Percentiles rank a stretch among this genome's conserved stretches.
phyloP scores from a whole-genome alignment of 2,888 invertebrate genomes.

The Phengaris alcon region DNA sequence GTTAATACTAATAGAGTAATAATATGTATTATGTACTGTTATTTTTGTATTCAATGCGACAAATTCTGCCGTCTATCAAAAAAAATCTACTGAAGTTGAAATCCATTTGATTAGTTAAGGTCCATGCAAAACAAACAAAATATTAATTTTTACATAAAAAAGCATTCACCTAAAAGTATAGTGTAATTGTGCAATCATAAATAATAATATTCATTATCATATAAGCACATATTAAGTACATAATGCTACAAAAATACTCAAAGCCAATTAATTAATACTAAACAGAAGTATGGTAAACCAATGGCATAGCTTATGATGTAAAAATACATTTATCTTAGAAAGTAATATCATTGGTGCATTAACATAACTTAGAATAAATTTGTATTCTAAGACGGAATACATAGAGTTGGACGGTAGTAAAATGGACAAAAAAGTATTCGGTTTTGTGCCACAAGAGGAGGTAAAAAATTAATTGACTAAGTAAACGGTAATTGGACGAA shows the following conservation, averaged over 20 bases:
- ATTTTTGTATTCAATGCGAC: not conserved
- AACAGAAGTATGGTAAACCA: not conserved
- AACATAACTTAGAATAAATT: slow-evolving; percentile 17
- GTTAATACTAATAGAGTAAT: not conserved
- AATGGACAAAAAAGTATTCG: slow-evolving; percentile 20
- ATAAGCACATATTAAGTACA: not conserved
- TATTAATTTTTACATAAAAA: not conserved
- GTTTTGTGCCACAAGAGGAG: slow-evolving; percentile 19
- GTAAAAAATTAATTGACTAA: slow-evolving; percentile 25
- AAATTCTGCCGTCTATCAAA: not conserved
- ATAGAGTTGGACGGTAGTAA: slow-evolving; percentile 26
- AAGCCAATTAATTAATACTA: not conserved
- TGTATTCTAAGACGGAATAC: slow-evolving; percentile 22
- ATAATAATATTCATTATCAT: not conserved
- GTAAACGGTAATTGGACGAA: slow-evolving; percentile 16
- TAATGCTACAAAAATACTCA: slow-evolving; percentile 6
- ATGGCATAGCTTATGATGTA: slow-evolving; percentile 6
- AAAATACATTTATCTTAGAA: slow-evolving; percentile 9
- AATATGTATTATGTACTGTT: not conserved
- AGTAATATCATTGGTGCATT: slow-evolving; percentile 2
- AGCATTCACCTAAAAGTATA: not conserved
- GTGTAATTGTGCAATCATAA: not conserved
- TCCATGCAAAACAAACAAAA: not conserved
- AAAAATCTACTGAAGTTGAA: not conserved
- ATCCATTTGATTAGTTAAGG: slow-evolving; percentile 18